phyloP scores from a whole-genome alignment of 2,113 vertebrate species.

The Pipra filicauda region DNA sequence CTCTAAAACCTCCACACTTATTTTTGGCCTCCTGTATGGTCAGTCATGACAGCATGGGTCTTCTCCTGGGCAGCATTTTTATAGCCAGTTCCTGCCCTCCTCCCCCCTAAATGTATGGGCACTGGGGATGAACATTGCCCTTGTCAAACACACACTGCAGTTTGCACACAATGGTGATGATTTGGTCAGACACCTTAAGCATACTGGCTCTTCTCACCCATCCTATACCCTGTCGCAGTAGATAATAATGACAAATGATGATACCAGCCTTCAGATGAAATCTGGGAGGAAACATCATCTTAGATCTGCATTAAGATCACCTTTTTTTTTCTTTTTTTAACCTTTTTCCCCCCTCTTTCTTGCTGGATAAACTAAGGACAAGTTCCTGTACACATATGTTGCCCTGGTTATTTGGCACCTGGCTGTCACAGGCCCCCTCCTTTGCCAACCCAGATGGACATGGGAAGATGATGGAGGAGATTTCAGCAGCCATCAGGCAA shows the following conservation, averaged over 20 bases:
- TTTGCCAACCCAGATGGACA: neutral
- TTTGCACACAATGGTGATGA: neutral
- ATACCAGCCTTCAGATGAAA: neutral
- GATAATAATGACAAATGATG: neutral
- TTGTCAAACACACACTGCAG: neutral
- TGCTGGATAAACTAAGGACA: neutral
- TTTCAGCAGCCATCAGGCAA: neutral
- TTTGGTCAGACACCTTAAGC: neutral
- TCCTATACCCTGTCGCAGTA: neutral
- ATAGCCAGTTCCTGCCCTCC: neutral
- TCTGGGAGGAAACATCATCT: neutral
- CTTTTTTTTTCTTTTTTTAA: neutral
- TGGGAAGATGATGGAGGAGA: neutral
- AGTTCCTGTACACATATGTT: neutral
- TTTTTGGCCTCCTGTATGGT: neutral
- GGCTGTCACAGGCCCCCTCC: neutral
- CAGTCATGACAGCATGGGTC: neutral
- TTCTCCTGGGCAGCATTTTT: neutral
- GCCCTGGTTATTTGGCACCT: neutral
- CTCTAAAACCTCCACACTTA: neutral
- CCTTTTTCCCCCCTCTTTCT: neutral
- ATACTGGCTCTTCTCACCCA: neutral
- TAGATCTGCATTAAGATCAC: neutral
- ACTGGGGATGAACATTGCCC: neutral
- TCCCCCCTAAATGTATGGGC: fast-evolving